Conservation (phyloP, 2,113 vertebrate species). For the Bambusicola thoracicus region DNA sequence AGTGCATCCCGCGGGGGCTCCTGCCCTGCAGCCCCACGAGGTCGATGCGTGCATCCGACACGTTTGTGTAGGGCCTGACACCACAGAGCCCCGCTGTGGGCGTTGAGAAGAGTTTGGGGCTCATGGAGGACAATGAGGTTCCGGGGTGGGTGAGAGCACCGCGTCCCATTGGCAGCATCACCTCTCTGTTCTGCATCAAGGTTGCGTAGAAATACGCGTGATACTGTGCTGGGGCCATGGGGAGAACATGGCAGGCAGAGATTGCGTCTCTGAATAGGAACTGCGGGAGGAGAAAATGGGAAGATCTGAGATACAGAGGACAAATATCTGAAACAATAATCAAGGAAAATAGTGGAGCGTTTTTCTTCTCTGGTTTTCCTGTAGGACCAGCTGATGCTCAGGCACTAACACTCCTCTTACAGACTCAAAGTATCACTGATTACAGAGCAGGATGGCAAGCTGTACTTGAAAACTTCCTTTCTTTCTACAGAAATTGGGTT, state of each 20-base stretch:
- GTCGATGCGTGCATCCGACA: background rate
- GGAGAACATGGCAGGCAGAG: background rate
- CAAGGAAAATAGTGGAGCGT: background rate
- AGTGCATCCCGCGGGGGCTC: slow-evolving; percentile 29
- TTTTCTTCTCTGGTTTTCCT: background rate
- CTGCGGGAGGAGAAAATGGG: background rate
- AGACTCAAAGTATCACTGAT: background rate
- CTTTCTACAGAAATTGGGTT: background rate
- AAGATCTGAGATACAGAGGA: background rate
- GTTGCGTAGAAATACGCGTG: accelerated
- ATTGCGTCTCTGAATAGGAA: accelerated
- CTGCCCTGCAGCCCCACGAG: background rate
- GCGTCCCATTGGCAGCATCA: background rate
- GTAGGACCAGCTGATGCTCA: background rate
- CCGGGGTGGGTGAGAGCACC: accelerated
- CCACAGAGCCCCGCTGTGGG: accelerated
- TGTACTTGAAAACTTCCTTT: background rate
- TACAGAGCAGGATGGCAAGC: background rate
- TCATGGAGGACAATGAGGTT: accelerated
- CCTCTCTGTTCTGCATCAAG: background rate
- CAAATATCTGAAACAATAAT: background rate
- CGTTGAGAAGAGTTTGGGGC: background rate
- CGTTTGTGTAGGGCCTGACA: accelerated
- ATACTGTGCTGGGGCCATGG: background rate
- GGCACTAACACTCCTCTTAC: background rate